phyloP scores from a whole-genome alignment of 2,797 vertebrate species.

The Lutjanus campechanus region DNA sequence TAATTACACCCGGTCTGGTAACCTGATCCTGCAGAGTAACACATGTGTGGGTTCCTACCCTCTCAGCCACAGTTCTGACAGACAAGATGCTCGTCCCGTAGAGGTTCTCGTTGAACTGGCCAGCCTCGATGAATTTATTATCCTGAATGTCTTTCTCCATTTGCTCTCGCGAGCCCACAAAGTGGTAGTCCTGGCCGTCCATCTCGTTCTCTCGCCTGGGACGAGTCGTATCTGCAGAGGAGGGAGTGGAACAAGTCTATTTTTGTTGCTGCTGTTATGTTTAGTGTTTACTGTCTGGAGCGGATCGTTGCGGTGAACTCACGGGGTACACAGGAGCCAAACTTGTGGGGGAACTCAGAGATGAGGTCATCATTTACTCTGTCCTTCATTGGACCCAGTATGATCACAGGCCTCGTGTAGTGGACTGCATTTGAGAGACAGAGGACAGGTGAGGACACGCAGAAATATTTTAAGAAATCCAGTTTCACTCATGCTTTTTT shows the following conservation, averaged over 20 bases:
- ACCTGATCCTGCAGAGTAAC: neutral
- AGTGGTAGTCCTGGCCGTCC: conserved; percentile 98
- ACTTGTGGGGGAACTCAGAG: conserved; percentile 98
- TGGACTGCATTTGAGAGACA: conserved; percentile 87
- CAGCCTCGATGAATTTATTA: conserved; percentile 99
- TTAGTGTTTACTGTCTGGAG: neutral
- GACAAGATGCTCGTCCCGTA: conserved; percentile 99
- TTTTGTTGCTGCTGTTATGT: neutral
- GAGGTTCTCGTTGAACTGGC: conserved; percentile 99
- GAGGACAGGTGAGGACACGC: conserved; percentile 1
- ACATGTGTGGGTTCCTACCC: conserved; percentile 82
- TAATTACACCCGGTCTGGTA: conserved; percentile 22
- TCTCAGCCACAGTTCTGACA: conserved; percentile 96
- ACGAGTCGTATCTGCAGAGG: conserved; percentile 93
- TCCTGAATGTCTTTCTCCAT: conserved; percentile 99
- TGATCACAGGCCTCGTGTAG: conserved; percentile 97
- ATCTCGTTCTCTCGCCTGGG: conserved; percentile 95
- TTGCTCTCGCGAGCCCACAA: conserved; percentile 95
- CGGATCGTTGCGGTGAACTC: conserved; percentile 75
- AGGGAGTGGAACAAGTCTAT: neutral
- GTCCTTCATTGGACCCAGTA: conserved; percentile 98
- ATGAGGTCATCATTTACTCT: conserved; percentile 98
- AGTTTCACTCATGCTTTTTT: neutral
- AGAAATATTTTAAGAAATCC: neutral
- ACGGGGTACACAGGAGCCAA: conserved; percentile 99